Evolutionary conservation across 2,797 vertebrate genomes (phyloP), one percentile per base, ranked within the genome.

Genomic region (Artibeus lituratus): DNA sequence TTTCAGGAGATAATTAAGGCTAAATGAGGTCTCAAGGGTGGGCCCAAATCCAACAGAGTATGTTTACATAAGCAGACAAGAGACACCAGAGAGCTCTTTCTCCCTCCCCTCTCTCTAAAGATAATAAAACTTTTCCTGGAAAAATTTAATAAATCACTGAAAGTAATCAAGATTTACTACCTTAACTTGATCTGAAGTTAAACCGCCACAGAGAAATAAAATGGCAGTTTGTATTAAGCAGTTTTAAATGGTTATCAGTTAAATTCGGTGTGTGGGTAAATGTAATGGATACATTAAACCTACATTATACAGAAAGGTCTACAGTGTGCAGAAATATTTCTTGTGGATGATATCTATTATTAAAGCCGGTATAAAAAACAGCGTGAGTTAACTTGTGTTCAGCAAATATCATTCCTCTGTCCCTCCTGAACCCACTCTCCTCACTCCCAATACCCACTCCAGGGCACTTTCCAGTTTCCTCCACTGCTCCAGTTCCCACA

Each of bases 171-270:
- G 42, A 90, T 37, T 73, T 8, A 29, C 21, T 21, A 59, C 9
- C 21, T 83, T 86, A 39, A 8, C 62, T 69, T 91, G 70, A 67
- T 73, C 82, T 93, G 26, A 57, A 59, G 22, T 92, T 91, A 62
- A 84, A 21, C 26, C 85, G 57, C 15, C 49, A 91, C 24, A 89
- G 86, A 87, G 29, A 87, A 94, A 65, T 55, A 96, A 87, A 93
- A 77, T 42, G 26, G 47, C 59, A 83, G 67, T 91, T 87, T 91
- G 67, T 70, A 78, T 51, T 69, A 37, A 87, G 24, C 39, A 82
- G 32, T 77, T 92, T 90, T 85, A 94, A 94, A 80, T 21, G 18
- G 24, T 55, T 83, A 55, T 55, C 42, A 69, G 49, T 69, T 73
- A 92, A 76, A 77, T 78, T 32, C 90, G 11, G 5, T 77, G 2